Base-by-base conservation (phyloP, 2,113 vertebrate genomes). In the Myxocyprinus asiaticus region DNA sequence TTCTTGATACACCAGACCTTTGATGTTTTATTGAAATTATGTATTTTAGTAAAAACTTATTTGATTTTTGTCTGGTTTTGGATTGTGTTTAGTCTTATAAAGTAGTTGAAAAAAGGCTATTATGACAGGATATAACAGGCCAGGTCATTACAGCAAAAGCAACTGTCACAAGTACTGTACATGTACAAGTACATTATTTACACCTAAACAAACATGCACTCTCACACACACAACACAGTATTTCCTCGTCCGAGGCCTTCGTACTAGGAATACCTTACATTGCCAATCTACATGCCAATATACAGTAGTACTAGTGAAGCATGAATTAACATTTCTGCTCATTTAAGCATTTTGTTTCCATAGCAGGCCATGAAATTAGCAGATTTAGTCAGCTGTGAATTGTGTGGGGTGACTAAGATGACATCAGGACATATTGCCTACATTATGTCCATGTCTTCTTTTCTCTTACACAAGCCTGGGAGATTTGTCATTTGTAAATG, bases 291-390 rank as follows among this genome's bases (percentile, higher is more conserved):
- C 22, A 72, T 58, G 10, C 50, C 10, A 22, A 70, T 65, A 80
- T 79, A 70, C 72, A 85, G 43, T 3, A 42, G 63, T 50, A 78
- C 77, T 77, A 81, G 77, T 77, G 66, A 80, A 51, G 82, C 77
- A 56, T 84, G 85, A 87, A 80, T 84, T 84, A 87, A 83, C 77
- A 79, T 88, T 90, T 88, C 73, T 90, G 81, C 85, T 85, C 77
- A 79, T 90, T 89, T 87, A 87, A 86, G 86, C 85, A 84, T 88
- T 89, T 90, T 86, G 82, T 88, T 88, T 87, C 81, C 75, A 84
- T 82, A 83, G 22, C 82, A 81, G 58, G 81, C 82, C 86, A 76
- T 91, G 87, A 90, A 90, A 91, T 91, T 79, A 87, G 85, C 81
- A 79, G 74, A 82, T 84, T 85, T 82, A 81, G 75, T 87, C 76